Conservation (phyloP, 1,140 invertebrate species). For the Littorina saxatilis region DNA sequence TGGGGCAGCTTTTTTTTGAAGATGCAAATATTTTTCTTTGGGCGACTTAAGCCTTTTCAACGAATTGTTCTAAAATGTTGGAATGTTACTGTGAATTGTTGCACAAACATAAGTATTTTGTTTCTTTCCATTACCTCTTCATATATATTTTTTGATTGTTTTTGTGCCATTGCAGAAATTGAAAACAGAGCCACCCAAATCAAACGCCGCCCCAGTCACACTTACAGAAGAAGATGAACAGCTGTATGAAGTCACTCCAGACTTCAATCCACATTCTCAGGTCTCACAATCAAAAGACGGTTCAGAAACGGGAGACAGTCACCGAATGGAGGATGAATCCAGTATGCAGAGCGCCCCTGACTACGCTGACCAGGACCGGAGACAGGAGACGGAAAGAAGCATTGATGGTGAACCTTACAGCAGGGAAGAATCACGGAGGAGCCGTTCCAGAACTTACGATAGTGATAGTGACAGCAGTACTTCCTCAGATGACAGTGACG, state of each 20-base stretch:
- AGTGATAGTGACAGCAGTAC: constrained; percentile 42
- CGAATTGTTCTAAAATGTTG: too few relatives aligned
- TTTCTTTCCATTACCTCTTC: too few relatives aligned
- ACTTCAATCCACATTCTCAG: neutral
- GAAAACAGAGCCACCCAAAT: neutral
- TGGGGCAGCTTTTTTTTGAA: too few relatives aligned
- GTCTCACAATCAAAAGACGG: too few relatives aligned
- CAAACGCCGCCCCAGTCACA: neutral
- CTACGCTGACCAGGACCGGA: neutral
- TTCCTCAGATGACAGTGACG: constrained; percentile 33
- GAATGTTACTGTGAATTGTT: too few relatives aligned
- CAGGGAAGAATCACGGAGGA: neutral
- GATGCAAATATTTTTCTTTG: too few relatives aligned
- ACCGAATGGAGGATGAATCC: neutral
- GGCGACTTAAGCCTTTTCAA: too few relatives aligned
- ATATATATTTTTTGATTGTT: too few relatives aligned
- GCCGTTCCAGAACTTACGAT: constrained; percentile 20
- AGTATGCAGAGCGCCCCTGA: neutral
- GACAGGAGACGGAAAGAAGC: neutral
- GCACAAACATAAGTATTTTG: too few relatives aligned
- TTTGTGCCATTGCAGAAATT: neutral
- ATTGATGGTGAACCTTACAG: neutral
- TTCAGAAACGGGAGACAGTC: too few relatives aligned
- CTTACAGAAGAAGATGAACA: constrained; percentile 6
- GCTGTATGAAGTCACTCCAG: neutral